Base-by-base conservation (phyloP, 2,113 vertebrate genomes). In the Cheilinus undulatus region DNA sequence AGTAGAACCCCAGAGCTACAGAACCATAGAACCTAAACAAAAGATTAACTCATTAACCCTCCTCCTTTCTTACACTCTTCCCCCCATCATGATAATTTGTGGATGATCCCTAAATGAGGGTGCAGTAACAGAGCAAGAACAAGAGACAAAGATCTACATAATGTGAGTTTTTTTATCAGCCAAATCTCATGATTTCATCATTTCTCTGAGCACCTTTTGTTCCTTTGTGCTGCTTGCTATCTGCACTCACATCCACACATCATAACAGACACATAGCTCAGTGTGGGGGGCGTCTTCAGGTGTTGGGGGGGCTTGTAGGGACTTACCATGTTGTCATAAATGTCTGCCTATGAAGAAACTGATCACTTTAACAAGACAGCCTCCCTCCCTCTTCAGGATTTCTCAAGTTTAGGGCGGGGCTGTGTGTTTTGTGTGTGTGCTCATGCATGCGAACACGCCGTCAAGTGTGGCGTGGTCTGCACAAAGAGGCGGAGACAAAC, bases 401-500 rank as follows among this genome's bases (percentile, higher is more conserved):
- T 72, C 73, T 84, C 53, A 69, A 80, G 69, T 66, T 60, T 40
- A 58, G 77, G 81, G 81, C 1, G 65, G 83, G 73, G 63, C 43
- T 46, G 51, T 34, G 51, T 58, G 59, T 28, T 28, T 56, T 51
- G 50, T 52, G 52, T 30, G 61, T 14, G 67, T 7, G 45, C 49
- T 78, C 50, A 75, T 51, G 67, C 50, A 75, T 51, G 67, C 68
- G 3, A 80, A 58, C 54, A 13, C 22, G 13, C 62, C 65, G 6
- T 69, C 56, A 56, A 83, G 65, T 48, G 78, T 78, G 79, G 75
- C 38, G 75, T 84, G 80, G 62, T 80, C 83, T 54, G 71, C 60
- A 34, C 28, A 67, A 15, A 76, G 71, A 73, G 88, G 88, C 32
- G 85, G 86, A 52, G 85, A 65, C 86, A 84, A 34, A 58, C 83